A percentile compares a stretch with the other conserved stretches of the same genome.
phyloP scores from a whole-genome alignment of 2,797 vertebrate species.

The Danio kyathit region DNA sequence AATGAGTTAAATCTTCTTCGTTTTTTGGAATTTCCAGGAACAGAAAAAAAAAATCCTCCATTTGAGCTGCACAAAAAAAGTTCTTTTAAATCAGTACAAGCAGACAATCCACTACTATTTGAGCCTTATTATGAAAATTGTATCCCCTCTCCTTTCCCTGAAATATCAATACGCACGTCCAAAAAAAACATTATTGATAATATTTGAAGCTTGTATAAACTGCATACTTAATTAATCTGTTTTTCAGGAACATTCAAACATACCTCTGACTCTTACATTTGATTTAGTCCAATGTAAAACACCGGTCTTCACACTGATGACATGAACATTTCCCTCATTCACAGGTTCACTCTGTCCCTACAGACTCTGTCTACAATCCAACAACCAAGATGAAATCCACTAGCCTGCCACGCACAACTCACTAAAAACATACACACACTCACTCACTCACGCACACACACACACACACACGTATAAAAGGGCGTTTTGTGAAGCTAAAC shows the following conservation, averaged over 20 bases:
- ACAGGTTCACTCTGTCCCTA: conserved; percentile 16
- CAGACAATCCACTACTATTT: background rate
- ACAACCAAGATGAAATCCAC: background rate
- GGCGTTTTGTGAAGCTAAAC: conserved; percentile 10
- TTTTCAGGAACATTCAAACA: background rate
- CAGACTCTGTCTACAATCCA: conserved; percentile 15
- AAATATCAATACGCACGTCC: background rate
- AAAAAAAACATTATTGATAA: background rate
- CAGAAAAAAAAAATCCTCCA: background rate
- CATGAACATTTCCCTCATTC: background rate
- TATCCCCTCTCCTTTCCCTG: background rate
- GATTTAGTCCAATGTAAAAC: conserved; percentile 9
- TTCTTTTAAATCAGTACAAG: background rate
- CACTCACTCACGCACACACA: background rate
- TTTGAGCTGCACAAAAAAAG: background rate
- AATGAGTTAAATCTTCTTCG: background rate
- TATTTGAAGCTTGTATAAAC: background rate
- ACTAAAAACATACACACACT: background rate
- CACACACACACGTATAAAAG: conserved; percentile 1
- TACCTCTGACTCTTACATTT: background rate
- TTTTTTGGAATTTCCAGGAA: background rate
- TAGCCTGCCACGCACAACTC: background rate
- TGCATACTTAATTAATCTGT: background rate
- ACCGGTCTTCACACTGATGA: background rate
- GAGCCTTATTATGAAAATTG: background rate